Evolutionary conservation across 2,888 invertebrate genomes (phyloP).

Genomic region (Clostera curtula): DNA sequence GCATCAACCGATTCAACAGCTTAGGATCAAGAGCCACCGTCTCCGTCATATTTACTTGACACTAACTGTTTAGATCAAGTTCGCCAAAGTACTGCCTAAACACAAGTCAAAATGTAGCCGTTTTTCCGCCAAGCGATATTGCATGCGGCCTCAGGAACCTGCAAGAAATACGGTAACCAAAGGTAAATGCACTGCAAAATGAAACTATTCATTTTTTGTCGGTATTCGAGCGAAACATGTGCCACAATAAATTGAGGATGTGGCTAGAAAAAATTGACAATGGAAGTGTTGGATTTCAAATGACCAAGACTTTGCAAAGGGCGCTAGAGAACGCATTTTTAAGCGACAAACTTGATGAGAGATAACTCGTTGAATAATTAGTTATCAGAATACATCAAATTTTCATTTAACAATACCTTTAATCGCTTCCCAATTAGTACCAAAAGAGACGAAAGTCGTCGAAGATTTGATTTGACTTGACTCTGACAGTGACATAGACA

Average conservation of each 20-base stretch:
- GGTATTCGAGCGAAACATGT: conserved; percentile 66
- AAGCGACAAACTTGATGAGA: too few species aligned
- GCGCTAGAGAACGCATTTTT: too few species aligned
- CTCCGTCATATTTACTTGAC: conserved; percentile 36
- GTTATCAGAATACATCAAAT: too few species aligned
- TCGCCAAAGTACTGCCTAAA: conserved; percentile 26
- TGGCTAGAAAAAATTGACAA: conserved; percentile 70
- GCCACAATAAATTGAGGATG: conserved; percentile 69
- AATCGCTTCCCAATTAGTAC: too few species aligned
- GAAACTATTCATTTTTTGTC: conserved; percentile 51
- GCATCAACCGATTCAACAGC: conserved; percentile 51
- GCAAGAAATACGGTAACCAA: conserved; percentile 32
- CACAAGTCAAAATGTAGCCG: conserved; percentile 15
- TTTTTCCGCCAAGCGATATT: conserved; percentile 22
- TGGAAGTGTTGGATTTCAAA: conserved; percentile 36
- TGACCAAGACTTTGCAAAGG: conserved; percentile 7
- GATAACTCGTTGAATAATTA: too few species aligned
- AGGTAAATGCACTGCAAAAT: conserved; percentile 45
- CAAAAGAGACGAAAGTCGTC: too few species aligned
- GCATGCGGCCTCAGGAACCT: conserved; percentile 28
- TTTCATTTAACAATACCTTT: too few species aligned
- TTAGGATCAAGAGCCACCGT: conserved; percentile 36
- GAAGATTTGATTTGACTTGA: too few species aligned
- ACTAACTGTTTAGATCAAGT: conserved; percentile 10
- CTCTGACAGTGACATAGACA: too few species aligned